These are phyloP conservation scores for Spatula clypeata DNA, from an alignment of 2,797 vertebrate genomes.

Conservation along the genomic window DNA sequence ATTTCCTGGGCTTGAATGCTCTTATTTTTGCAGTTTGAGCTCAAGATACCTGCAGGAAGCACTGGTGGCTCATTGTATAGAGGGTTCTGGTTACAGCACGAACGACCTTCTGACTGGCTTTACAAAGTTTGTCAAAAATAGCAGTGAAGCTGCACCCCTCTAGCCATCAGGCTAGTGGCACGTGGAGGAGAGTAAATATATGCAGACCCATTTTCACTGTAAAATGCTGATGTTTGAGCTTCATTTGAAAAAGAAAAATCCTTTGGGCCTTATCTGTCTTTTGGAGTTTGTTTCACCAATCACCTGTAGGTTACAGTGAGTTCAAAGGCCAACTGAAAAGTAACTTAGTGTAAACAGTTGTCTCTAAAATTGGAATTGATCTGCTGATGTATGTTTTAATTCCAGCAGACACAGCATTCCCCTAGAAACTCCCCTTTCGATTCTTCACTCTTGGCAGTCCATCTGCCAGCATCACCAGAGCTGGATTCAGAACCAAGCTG, in stretches of 20 bases:
- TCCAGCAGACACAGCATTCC: background rate
- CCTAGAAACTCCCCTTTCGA: background rate
- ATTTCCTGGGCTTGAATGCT: too few species aligned
- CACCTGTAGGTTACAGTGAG: background rate
- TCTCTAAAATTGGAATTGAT: background rate
- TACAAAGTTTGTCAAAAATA: too few species aligned
- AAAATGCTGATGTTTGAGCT: background rate
- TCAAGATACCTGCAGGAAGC: too few species aligned
- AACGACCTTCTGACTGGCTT: too few species aligned
- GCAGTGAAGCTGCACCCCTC: too few species aligned
- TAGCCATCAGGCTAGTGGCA: background rate
- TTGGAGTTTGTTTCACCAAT: background rate
- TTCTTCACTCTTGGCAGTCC: background rate
- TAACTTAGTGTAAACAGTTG: background rate
- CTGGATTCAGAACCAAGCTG: background rate
- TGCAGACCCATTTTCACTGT: background rate
- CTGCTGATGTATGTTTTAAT: background rate
- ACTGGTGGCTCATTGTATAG: too few species aligned
- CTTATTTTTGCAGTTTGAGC: too few species aligned
- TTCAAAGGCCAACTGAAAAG: background rate
- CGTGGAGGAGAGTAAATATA: background rate
- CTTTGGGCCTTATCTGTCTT: background rate
- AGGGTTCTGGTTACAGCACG: too few species aligned
- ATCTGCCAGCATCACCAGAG: background rate
- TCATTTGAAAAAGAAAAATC: background rate